A percentile compares a stretch with the other conserved stretches of the same genome.
phyloP scores from a whole-genome alignment of 2,797 vertebrate genomes.

The Premnoplex brunnescens region DNA sequence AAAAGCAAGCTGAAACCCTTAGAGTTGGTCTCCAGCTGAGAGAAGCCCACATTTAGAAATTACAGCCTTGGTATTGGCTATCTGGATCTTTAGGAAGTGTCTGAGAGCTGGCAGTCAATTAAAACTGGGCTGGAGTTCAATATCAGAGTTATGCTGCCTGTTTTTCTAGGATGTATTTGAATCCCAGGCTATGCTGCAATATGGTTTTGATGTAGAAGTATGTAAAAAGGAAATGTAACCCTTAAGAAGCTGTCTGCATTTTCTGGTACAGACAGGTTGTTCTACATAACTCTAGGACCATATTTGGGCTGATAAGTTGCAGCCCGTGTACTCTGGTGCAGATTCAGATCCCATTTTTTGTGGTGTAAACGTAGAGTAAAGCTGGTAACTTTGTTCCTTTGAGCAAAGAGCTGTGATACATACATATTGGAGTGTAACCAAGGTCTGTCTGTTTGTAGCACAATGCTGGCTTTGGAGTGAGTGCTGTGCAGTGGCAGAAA shows the following conservation, averaged over 20 bases:
- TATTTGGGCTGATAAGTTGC: neutral
- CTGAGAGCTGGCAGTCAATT: conserved; percentile 76
- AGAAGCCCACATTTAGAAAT: conserved; percentile 66
- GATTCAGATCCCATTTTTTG: neutral
- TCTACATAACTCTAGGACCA: neutral
- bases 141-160: conserved; percentile 72
- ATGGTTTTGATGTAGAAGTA: conserved; percentile 80
- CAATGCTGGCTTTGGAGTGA: neutral
- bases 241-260: conserved; percentile 74
- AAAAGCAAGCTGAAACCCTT: conserved; percentile 60
- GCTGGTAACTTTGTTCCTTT: neutral
- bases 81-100: conserved; percentile 73
- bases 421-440: neutral
- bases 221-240: conserved; percentile 78
- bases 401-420: neutral
- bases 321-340: neutral
- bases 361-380: neutral
- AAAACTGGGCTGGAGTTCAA: conserved; percentile 77
- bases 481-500: neutral
- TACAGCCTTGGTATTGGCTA: conserved; percentile 70
- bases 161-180: conserved; percentile 73
- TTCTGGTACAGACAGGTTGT: conserved; percentile 42
- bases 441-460: neutral
- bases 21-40: conserved; percentile 64
- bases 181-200: conserved; percentile 59